Conservation (phyloP, 2,888 invertebrate genomes). For the Gortyna flavago region DNA sequence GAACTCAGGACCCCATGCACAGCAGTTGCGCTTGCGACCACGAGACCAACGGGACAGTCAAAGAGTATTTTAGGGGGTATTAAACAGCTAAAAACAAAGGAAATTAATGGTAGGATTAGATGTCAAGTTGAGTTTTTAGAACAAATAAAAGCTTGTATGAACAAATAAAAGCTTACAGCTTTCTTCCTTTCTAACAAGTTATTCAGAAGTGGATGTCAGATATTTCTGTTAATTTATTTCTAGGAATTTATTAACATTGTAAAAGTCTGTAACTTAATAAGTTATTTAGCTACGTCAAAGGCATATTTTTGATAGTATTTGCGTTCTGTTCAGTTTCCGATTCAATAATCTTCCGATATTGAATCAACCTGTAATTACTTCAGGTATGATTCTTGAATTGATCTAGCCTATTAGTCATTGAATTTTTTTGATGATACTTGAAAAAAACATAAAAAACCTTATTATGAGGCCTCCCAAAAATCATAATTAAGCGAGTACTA, state of each 20-base stretch:
- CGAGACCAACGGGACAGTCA: no score
- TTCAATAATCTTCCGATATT: background rate
- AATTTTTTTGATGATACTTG: background rate
- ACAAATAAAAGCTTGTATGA: background rate
- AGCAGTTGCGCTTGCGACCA: no score
- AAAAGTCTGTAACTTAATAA: background rate
- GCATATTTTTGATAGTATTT: background rate
- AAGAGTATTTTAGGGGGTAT: background rate
- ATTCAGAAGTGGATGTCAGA: background rate
- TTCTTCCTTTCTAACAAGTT: background rate
- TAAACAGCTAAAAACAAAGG: background rate
- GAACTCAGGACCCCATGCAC: no score
- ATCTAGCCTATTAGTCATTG: background rate
- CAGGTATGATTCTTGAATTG: background rate
- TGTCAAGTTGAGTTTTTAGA: background rate
- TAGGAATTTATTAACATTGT: background rate
- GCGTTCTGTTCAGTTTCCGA: background rate
- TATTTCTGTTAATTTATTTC: background rate
- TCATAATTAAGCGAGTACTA: constrained; percentile 16
- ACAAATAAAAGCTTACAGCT: background rate
- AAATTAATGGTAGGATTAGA: no score
- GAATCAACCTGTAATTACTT: background rate
- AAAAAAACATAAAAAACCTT: background rate
- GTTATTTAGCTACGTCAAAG: background rate
- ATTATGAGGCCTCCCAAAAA: background rate